Conservation (phyloP, 2,888 invertebrate genomes). For the Selenia dentaria region DNA sequence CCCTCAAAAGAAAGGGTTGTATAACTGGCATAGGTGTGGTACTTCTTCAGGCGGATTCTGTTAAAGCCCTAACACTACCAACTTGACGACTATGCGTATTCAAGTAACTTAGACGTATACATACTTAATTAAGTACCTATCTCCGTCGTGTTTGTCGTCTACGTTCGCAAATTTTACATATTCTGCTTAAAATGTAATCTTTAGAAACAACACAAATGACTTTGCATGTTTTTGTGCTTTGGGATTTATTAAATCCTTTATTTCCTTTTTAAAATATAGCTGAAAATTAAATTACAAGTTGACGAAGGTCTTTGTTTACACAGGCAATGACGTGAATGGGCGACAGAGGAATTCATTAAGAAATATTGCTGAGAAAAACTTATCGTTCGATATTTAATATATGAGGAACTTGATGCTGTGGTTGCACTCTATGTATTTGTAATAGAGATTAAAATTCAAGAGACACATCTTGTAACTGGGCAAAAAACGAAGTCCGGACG, state of each 20-base stretch:
- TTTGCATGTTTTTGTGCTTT: constrained; percentile 24
- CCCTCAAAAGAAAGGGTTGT: no score
- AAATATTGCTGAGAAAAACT: constrained; percentile 66
- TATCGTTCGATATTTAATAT: constrained; percentile 32
- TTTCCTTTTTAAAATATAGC: constrained; percentile 43
- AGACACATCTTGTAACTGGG: constrained; percentile 11
- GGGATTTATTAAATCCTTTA: constrained; percentile 43
- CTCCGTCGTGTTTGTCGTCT: no score
- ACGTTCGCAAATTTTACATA: neutral
- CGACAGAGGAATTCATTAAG: constrained; percentile 76
- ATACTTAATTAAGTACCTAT: no score
- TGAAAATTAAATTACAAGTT: constrained; percentile 55
- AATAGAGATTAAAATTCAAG: constrained; percentile 28
- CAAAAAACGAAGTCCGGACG: constrained; percentile 56
- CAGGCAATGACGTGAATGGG: constrained; percentile 78
- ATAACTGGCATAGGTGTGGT: no score
- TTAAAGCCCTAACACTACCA: no score
- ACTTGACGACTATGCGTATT: no score
- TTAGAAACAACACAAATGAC: constrained; percentile 31
- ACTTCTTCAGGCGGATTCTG: no score
- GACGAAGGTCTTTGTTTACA: constrained; percentile 77
- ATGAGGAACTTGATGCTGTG: constrained; percentile 3
- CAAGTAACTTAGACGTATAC: no score
- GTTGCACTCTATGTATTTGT: constrained; percentile 35
- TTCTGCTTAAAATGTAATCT: constrained; percentile 4